Evolutionary conservation across 2,888 invertebrate species (phyloP), one percentile per base, ranked within the genome.

Genomic region (Polyommatus icarus): DNA sequence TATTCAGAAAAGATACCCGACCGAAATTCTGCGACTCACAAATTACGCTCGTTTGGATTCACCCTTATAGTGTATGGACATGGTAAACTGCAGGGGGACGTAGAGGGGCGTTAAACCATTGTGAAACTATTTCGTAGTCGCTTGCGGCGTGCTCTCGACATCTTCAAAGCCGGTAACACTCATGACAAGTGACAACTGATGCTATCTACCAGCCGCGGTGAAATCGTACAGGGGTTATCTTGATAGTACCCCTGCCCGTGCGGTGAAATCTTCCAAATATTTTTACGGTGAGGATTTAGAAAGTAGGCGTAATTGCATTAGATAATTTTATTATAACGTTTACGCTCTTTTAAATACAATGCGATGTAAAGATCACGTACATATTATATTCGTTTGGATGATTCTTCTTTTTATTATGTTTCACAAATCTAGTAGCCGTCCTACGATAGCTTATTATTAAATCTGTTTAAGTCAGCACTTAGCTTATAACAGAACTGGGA

Each of bases 231-330:
- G 24, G 67, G 67, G 67, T 67, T 29, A 67, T 67, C 67, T 67
- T 67, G 29, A 67, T 67, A 18, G 54, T 54, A 5, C 54, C 18
- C 54, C 54, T 54, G 20, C 32, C 29, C 6, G 3, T 32, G 29
- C 67, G 15, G 67, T 67, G 67, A 67, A 67, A 67, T 67, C 67
- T 67, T 67, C 67, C 67, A 67, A 32, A 67, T 67, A 67, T 67
- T 67, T 24, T 15, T 29, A 67, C 67, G 67, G 29, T 18, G 29
- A 29, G 67, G 6, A 29, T 67, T 67, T 67, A 67, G 67, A 67
- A 67, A 67, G 67, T 67, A 12, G 29, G 15, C 67, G 20, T 67
- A 67, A 67, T 29, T 67, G 29, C 10, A 6, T 67, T 67, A 18
- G 67, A 29, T 29, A 18, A 67, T 29, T 32, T 67, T 32, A 67